Base-by-base conservation (phyloP, 2,797 vertebrate species). In the Nasua narica region DNA sequence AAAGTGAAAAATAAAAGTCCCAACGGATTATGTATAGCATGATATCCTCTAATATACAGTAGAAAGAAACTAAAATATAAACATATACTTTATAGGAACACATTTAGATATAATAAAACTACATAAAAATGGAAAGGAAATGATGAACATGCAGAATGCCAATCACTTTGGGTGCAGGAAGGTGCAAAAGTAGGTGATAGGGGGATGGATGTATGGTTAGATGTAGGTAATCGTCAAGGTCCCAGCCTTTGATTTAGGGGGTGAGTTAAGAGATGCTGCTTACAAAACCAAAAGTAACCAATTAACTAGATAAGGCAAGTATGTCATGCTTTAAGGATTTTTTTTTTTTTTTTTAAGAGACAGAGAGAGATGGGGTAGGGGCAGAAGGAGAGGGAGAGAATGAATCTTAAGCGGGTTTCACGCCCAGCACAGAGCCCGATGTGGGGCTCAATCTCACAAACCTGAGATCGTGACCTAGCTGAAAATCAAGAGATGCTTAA, bases 1-100 rank as follows among this genome's bases (percentile, higher is more conserved):
- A 37, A 86, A 88, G n/a, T 56, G 58, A 93, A 95, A 82, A 92
- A 76, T 50, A 56, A 79, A 81, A 95, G 23, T 76, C 27, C 85
- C 46, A 56, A 29, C 6, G 16, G 16, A 87, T 67, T 48, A 78
- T 54, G 79, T 81, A 27, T 0, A 78, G 35, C 37, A 90, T 52
- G 67, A 81, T 52, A 56, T 2, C 60, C 37, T 95, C 52, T 83
- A 56, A 54, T 74, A 93, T 35, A 74, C 8, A 83, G 82, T 29
- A 65, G 27, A 85, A 95, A 78, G 48, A 54, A 95, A 72, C 35
- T 56, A 37, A 60, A 93, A 76, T 65, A 40, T 95, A 91, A 90
- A 78, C 25, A 70, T 4, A 58, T 43, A 54, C 25, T 81, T 94
- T 92, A 43, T 3, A 88, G 54, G 15, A 92, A 90, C 56, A 92